Percentiles rank a stretch among this genome's conserved stretches.
These are phyloP conservation scores for Miichthys miiuy DNA, from an alignment of 2,797 vertebrate species.

Conservation along the genomic window DNA sequence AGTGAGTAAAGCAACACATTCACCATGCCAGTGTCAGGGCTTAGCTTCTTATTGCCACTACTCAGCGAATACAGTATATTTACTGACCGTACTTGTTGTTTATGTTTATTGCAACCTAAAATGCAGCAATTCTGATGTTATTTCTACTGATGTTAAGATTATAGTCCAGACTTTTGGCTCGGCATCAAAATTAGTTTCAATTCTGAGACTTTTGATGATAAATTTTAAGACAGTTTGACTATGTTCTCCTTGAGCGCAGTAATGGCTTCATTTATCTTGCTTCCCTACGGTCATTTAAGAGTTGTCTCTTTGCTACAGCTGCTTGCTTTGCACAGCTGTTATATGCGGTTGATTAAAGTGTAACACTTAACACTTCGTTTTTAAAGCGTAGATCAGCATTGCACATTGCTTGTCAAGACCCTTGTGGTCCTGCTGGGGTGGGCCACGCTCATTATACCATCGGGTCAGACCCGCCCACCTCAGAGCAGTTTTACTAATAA, in stretches of 20 bases:
- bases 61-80: not conserved
- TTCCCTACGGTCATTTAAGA: not conserved
- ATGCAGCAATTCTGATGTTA: not conserved
- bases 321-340: not conserved
- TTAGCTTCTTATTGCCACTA: not conserved
- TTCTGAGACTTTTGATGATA: not conserved
- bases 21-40: not conserved
- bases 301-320: not conserved
- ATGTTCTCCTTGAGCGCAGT: not conserved
- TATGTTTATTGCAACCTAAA: not conserved
- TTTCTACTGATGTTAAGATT: not conserved
- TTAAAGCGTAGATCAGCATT: not conserved
- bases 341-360: not conserved
- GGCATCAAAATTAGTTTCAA: not conserved
- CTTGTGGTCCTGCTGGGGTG: conserved; percentile 48
- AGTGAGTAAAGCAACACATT: not conserved
- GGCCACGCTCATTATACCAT: conserved; percentile 39
- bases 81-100: not conserved
- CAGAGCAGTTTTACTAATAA: conserved; percentile 72
- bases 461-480: conserved; percentile 46
- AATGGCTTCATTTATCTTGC: not conserved
- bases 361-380: not conserved
- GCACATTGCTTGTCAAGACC: conserved; percentile 20
- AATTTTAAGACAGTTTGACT: too few species aligned
- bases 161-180: not conserved